phyloP scores from a whole-genome alignment of 1,140 invertebrate genomes.

The Lucilia cuprina region DNA sequence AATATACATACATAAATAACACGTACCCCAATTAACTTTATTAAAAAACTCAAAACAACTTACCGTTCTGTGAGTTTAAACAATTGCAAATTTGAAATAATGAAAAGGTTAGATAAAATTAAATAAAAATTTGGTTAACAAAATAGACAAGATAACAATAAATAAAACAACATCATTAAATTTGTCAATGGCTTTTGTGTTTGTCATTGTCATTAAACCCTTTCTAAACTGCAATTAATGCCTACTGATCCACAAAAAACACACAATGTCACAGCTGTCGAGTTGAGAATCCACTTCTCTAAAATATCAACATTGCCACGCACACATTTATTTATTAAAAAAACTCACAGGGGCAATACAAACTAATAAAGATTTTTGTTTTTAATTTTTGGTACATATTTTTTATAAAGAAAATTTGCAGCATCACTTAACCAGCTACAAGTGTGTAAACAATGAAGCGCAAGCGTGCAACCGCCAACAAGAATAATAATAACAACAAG shows the following conservation, averaged over 20 bases:
- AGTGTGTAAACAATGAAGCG: neutral
- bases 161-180: neutral
- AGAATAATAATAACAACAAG: neutral
- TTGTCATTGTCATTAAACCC: neutral
- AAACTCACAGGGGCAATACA: neutral
- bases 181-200: neutral
- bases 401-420: neutral
- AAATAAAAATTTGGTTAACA: neutral
- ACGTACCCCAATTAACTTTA: neutral
- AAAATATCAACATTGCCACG: neutral
- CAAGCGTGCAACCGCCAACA: slow-evolving; percentile 7
- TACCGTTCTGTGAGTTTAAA: neutral
- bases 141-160: slow-evolving; percentile 2
- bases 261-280: neutral
- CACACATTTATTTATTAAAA: neutral
- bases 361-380: neutral
- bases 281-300: neutral
- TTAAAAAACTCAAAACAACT: neutral
- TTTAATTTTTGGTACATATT: neutral
- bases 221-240: neutral
- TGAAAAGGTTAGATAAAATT: neutral
- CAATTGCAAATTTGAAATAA: neutral
- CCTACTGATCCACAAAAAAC: neutral
- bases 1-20: too few species aligned
- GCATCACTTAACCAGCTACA: neutral